Percentiles rank a stretch among this genome's conserved stretches.
phyloP scores from a whole-genome alignment of 2,888 invertebrate genomes.

The Diaphora mendica region DNA sequence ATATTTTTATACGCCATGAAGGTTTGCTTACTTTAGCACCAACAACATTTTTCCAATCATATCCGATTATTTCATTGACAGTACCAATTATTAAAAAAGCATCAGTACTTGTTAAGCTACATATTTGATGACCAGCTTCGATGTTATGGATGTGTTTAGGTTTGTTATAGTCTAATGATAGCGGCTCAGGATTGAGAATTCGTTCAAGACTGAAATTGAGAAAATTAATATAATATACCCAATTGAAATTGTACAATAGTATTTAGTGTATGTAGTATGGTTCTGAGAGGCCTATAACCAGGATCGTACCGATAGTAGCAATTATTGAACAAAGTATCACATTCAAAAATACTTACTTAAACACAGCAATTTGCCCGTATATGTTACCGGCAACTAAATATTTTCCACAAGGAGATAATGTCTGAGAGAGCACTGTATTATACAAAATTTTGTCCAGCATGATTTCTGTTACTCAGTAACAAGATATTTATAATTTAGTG shows the following conservation, averaged over 20 bases:
- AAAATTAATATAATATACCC: background rate
- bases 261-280: too few species aligned
- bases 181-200: slow-evolving; percentile 86
- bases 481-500: background rate
- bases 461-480: slow-evolving; percentile 20
- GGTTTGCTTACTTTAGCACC: slow-evolving; percentile 87
- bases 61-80: slow-evolving; percentile 91
- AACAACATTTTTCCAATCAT: slow-evolving; percentile 90
- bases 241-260: background rate
- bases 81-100: slow-evolving; percentile 91
- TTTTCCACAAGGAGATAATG: slow-evolving; percentile 94
- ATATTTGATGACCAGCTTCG: slow-evolving; percentile 88
- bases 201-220: slow-evolving; percentile 85
- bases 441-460: slow-evolving; percentile 89
- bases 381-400: slow-evolving; percentile 94
- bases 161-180: slow-evolving; percentile 85
- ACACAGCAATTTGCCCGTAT: slow-evolving; percentile 93
- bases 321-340: background rate
- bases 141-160: slow-evolving; percentile 87
- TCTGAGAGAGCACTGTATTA: slow-evolving; percentile 93
- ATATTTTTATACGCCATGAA: slow-evolving; percentile 90
- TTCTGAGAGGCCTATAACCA: too few species aligned
- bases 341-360: slow-evolving; percentile 88
- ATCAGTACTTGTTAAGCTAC: slow-evolving; percentile 88
- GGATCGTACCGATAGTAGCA: background rate